Conservation (phyloP, 2,797 vertebrate genomes). For the Ctenosaura bakeri region DNA sequence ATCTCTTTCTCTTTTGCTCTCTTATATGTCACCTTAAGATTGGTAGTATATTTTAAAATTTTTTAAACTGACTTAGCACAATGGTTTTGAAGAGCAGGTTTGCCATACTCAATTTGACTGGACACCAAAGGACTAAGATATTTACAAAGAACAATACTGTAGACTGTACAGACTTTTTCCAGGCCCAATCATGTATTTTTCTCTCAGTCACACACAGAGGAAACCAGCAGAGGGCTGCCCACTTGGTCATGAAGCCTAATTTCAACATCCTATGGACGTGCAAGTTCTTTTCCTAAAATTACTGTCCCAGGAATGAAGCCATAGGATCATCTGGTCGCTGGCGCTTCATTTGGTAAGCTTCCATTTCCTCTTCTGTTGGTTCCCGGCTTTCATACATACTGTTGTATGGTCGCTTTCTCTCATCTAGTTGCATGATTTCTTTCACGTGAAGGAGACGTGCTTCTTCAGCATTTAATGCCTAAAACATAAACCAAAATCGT, state of each 20-base stretch:
- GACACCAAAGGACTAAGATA: background rate
- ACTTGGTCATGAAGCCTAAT: background rate
- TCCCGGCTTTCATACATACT: slow-evolving; percentile 90
- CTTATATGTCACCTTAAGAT: slow-evolving; percentile 34
- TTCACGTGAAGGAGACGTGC: slow-evolving; percentile 91
- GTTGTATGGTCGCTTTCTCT: slow-evolving; percentile 93
- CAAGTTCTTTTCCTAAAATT: slow-evolving; percentile 50
- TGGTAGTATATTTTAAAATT: no score
- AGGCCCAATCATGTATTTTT: background rate
- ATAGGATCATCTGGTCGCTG: slow-evolving; percentile 93
- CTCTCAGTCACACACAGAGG: background rate
- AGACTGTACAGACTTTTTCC: background rate
- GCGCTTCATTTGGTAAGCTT: slow-evolving; percentile 97
- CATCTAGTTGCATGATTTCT: slow-evolving; percentile 92
- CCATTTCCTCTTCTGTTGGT: slow-evolving; percentile 98
- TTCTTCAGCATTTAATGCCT: slow-evolving; percentile 96
- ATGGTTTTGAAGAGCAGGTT: background rate
- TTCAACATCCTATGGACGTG: background rate
- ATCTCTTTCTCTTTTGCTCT: background rate
- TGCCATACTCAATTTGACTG: background rate
- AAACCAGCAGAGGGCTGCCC: rapidly evolving
- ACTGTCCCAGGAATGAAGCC: slow-evolving; percentile 93
- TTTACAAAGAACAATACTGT: background rate
- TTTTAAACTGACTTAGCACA: background rate
- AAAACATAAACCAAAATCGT: background rate